Evolutionary conservation across 2,888 invertebrate genomes (phyloP).

Genomic region (Strigamia maritima): DNA sequence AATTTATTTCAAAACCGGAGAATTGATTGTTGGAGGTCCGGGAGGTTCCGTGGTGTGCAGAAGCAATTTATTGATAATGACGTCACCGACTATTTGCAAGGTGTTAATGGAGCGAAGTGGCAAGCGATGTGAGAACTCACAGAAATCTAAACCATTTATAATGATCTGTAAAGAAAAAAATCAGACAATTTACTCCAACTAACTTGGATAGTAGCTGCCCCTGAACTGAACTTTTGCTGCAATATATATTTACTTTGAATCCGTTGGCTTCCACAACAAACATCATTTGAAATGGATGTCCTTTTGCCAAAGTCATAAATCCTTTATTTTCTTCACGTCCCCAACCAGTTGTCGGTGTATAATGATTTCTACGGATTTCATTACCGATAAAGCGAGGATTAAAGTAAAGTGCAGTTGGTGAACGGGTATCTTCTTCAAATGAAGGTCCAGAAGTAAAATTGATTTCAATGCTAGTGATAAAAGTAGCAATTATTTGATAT

Average conservation of each 20-base stretch:
- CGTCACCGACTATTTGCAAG: slow-evolving; percentile 42
- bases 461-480: slow-evolving; percentile 8
- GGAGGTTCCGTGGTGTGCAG: not conserved
- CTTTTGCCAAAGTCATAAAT: not conserved
- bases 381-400: slow-evolving; percentile 75
- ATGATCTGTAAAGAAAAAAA: slow-evolving; percentile 13
- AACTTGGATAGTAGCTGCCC: not conserved
- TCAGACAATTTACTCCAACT: not conserved
- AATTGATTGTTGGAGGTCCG: not conserved
- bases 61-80: slow-evolving; percentile 48
- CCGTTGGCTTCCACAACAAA: slow-evolving; percentile 60
- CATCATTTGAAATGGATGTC: slow-evolving; percentile 58
- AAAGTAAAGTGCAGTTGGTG: slow-evolving; percentile 72
- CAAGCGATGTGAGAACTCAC: not conserved
- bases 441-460: not conserved
- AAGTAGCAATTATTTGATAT: not conserved
- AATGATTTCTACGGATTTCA: slow-evolving; percentile 68
- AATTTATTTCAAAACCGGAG: too few species aligned
- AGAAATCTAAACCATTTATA: not conserved
- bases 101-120: not conserved
- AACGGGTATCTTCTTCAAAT: not conserved
- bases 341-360: slow-evolving; percentile 62
- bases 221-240: too few species aligned
- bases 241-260: slow-evolving; percentile 43
- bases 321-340: slow-evolving; percentile 68